Evolutionary conservation across 2,888 invertebrate species (phyloP).

Genomic region (Agelastica alni): DNA sequence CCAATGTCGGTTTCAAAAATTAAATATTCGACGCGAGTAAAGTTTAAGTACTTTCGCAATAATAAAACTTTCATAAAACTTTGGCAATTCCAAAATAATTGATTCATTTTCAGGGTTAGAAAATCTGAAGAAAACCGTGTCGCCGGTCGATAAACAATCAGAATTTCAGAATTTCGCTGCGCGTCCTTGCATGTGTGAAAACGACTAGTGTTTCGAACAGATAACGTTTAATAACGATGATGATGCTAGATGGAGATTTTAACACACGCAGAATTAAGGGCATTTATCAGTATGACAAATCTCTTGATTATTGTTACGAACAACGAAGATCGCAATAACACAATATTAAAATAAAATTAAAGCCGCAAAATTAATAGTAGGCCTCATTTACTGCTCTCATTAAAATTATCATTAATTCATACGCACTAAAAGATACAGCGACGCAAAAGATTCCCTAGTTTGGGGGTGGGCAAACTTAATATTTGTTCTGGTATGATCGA

Average conservation of each 20-base stretch:
- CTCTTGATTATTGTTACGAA: neutral
- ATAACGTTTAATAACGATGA: slow-evolving; percentile 25
- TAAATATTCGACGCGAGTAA: no score
- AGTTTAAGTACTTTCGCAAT: no score
- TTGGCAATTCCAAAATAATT: slow-evolving; percentile 25
- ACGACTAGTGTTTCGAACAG: slow-evolving; percentile 32
- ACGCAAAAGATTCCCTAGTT: no score
- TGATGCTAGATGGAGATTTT: slow-evolving; percentile 17
- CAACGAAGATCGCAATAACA: no score
- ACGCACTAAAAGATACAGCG: no score
- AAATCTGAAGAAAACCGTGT: slow-evolving; percentile 18
- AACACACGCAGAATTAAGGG: slow-evolving; percentile 17
- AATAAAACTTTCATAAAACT: slow-evolving; percentile 22
- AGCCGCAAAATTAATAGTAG: no score
- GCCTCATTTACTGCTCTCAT: no score
- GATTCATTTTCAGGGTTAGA: slow-evolving; percentile 18
- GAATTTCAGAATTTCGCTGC: slow-evolving; percentile 26
- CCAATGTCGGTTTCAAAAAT: no score
- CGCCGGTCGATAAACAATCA: slow-evolving; percentile 43
- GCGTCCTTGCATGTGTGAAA: slow-evolving; percentile 44
- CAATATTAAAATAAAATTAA: no score
- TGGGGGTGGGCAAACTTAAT: no score
- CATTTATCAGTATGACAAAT: slow-evolving; percentile 6
- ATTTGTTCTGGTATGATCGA: no score
- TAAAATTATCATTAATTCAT: no score